These are phyloP conservation scores for Bombycilla garrulus DNA, from an alignment of 2,113 vertebrate species.

Conservation along the genomic window DNA sequence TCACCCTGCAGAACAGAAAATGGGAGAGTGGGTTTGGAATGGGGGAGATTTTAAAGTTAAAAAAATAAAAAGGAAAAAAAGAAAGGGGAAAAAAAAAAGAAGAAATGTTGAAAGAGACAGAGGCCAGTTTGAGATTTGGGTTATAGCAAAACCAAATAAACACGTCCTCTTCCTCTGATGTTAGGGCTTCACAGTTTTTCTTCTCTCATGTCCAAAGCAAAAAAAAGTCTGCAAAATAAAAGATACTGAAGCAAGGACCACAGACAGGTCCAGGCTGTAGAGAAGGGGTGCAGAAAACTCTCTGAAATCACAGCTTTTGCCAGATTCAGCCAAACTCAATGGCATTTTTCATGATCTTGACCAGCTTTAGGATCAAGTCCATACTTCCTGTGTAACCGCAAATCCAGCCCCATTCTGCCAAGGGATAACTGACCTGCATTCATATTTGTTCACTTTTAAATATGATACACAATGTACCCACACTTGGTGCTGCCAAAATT, in stretches of 20 bases:
- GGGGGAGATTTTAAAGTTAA: not conserved
- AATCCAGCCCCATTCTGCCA: not conserved
- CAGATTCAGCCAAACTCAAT: not conserved
- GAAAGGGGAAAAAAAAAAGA: not conserved
- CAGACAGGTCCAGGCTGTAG: not conserved
- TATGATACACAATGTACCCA: not conserved
- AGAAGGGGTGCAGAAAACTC: not conserved
- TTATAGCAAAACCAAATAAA: not conserved
- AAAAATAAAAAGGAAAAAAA: not conserved
- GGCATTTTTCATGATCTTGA: not conserved
- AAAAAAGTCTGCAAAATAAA: slow-evolving; percentile 16
- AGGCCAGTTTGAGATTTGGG: slow-evolving; percentile 23
- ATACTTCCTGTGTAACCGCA: not conserved
- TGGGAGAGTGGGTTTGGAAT: not conserved
- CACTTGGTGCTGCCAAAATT: not conserved
- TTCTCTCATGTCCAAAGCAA: slow-evolving; percentile 31
- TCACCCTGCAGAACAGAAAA: not conserved
- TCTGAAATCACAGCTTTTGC: not conserved
- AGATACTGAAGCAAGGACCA: not conserved
- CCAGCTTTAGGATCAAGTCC: not conserved
- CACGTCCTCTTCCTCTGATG: not conserved
- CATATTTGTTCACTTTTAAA: not conserved
- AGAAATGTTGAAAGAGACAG: not conserved
- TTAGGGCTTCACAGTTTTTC: not conserved
- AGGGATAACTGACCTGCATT: not conserved